phyloP scores from a whole-genome alignment of 2,113 vertebrate genomes.

The Pelecanus crispus region DNA sequence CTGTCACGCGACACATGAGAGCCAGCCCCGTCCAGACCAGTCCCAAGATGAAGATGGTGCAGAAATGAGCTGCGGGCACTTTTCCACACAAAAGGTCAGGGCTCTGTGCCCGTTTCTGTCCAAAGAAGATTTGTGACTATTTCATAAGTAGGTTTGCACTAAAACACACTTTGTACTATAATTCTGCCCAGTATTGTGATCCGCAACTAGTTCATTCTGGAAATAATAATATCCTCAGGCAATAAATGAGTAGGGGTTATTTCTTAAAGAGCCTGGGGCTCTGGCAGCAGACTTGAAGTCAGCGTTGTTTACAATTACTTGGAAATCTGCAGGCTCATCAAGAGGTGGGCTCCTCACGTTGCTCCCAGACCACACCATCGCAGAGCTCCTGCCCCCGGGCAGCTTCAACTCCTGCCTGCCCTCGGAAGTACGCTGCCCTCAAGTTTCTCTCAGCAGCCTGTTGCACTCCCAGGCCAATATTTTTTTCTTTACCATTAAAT shows the following conservation, averaged over 20 bases:
- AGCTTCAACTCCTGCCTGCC: background rate
- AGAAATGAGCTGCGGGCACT: background rate
- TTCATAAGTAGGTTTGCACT: slow-evolving; percentile 14
- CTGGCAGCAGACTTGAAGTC: slow-evolving; percentile 4
- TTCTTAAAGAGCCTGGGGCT: background rate
- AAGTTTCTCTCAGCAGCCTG: background rate
- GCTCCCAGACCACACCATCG: background rate
- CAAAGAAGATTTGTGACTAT: background rate
- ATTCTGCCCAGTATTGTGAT: background rate
- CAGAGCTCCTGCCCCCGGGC: background rate
- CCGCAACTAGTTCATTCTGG: background rate
- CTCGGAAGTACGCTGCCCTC: background rate
- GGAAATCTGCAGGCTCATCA: background rate
- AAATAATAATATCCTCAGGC: slow-evolving; percentile 24
- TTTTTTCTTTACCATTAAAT: background rate
- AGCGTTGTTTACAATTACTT: background rate
- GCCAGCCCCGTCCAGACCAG: background rate
- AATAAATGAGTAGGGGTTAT: background rate
- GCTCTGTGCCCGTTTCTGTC: background rate
- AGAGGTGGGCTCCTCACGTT: background rate
- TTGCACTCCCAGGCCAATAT: background rate
- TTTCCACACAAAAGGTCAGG: background rate
- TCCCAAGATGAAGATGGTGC: background rate
- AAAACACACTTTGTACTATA: background rate
- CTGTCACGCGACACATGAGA: accelerated